Evolutionary conservation across 2,113 vertebrate genomes (phyloP).

Genomic region (Colistium nudipinnis): DNA sequence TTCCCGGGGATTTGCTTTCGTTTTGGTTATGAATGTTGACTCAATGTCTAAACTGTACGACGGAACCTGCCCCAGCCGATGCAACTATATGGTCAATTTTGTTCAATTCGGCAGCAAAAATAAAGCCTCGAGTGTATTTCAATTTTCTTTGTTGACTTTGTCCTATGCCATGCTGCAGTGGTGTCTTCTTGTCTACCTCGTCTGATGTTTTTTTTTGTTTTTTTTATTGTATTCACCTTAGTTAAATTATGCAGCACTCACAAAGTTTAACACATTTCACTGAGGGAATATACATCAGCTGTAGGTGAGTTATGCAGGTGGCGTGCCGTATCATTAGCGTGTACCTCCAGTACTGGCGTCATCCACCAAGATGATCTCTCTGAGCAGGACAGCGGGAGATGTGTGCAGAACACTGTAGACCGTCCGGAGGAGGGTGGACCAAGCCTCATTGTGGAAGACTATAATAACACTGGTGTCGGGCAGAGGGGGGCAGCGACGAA

Average conservation of each 20-base stretch:
- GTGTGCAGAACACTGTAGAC: conserved; percentile 93
- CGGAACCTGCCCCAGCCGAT: neutral
- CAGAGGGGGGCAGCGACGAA: conserved; percentile 88
- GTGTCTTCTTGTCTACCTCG: too few relatives aligned
- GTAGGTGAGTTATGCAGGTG: neutral
- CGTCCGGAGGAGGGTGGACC: conserved; percentile 90
- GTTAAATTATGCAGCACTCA: too few relatives aligned
- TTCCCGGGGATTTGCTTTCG: neutral
- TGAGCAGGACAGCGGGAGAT: conserved; percentile 87
- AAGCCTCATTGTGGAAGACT: conserved; percentile 94
- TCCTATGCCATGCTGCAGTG: too few relatives aligned
- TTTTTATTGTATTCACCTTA: too few relatives aligned
- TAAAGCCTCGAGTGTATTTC: too few relatives aligned
- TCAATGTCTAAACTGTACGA: too few relatives aligned
- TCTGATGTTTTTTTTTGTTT: too few relatives aligned
- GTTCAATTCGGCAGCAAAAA: too few relatives aligned
- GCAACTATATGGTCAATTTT: too few relatives aligned
- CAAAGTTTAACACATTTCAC: too few relatives aligned
- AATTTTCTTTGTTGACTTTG: too few relatives aligned
- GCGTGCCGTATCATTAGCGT: neutral
- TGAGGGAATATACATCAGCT: neutral
- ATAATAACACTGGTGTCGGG: conserved; percentile 92
- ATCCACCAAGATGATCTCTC: conserved; percentile 93
- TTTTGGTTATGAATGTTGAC: neutral
- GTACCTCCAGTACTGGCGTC: conserved; percentile 92